A percentile compares a stretch with the other conserved stretches of the same genome.
Conservation (phyloP, 2,797 vertebrate genomes). For the Poecile montanus region DNA sequence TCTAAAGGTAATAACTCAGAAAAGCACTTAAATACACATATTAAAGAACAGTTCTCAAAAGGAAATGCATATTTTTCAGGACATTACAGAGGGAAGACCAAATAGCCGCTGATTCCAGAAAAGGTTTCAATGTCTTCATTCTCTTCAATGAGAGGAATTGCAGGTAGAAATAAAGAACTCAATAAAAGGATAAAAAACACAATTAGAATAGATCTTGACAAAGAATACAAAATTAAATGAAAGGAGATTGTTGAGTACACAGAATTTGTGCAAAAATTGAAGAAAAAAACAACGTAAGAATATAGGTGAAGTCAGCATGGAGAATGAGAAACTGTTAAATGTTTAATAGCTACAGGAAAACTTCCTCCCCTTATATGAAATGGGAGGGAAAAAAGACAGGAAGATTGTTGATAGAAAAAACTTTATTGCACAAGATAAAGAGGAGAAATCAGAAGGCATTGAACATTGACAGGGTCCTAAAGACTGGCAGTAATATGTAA, state of each 20-base stretch:
- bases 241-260: not conserved
- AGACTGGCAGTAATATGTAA: not conserved
- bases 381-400: accelerated
- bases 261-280: not conserved
- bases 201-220: not conserved
- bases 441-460: not conserved
- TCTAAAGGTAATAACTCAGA: not conserved
- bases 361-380: not conserved
- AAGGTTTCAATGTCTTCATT: not conserved
- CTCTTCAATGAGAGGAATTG: not conserved
- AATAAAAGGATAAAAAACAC: not conserved
- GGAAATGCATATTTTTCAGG: not conserved
- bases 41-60: not conserved
- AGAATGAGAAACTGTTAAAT: not conserved
- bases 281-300: not conserved
- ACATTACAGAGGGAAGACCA: not conserved
- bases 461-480: not conserved
- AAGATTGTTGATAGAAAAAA: not conserved
- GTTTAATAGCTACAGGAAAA: not conserved
- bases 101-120: not conserved
- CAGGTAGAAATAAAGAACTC: not conserved
- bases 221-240: not conserved
- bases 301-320: not conserved
- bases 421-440: not conserved
- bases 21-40: not conserved